These are phyloP conservation scores for Pharmacophagus antenor DNA, from an alignment of 2,888 invertebrate genomes.

Conservation along the genomic window DNA sequence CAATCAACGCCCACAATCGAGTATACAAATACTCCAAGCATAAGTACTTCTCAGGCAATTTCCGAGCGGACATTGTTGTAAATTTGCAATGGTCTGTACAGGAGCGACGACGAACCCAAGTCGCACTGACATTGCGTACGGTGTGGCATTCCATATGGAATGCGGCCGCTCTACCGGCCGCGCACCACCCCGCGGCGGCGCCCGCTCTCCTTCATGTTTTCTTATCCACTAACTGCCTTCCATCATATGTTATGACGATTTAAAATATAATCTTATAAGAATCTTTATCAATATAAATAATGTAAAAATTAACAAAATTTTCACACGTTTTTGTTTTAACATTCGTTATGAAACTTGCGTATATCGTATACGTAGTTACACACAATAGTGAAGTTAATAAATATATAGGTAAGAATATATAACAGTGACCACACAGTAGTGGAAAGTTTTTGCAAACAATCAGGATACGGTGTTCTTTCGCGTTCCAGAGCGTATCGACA, in stretches of 20 bases:
- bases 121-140: slow-evolving; percentile 79
- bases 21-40: slow-evolving; percentile 34
- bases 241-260: slow-evolving; percentile 73
- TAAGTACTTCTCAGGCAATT: slow-evolving; percentile 31
- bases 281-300: slow-evolving; percentile 39
- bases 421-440: not conserved
- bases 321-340: slow-evolving; percentile 29
- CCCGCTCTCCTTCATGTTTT: slow-evolving; percentile 71
- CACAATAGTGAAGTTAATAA: not conserved
- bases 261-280: slow-evolving; percentile 67
- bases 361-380: not conserved
- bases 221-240: slow-evolving; percentile 69
- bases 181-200: slow-evolving; percentile 48
- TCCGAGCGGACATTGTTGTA: slow-evolving; percentile 39
- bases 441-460: slow-evolving; percentile 39
- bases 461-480: slow-evolving; percentile 41
- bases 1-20: slow-evolving; percentile 42
- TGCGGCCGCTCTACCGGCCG: slow-evolving; percentile 74
- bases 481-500: slow-evolving; percentile 58
- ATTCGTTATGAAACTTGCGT: not conserved
- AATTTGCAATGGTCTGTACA: slow-evolving; percentile 42
- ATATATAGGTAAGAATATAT: not conserved
- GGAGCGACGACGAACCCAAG: slow-evolving; percentile 52
- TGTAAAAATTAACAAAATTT: slow-evolving; percentile 26
- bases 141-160: slow-evolving; percentile 78